Evolutionary conservation across 2,888 invertebrate species (phyloP).

Genomic region (Digitonthophagus gazella): DNA sequence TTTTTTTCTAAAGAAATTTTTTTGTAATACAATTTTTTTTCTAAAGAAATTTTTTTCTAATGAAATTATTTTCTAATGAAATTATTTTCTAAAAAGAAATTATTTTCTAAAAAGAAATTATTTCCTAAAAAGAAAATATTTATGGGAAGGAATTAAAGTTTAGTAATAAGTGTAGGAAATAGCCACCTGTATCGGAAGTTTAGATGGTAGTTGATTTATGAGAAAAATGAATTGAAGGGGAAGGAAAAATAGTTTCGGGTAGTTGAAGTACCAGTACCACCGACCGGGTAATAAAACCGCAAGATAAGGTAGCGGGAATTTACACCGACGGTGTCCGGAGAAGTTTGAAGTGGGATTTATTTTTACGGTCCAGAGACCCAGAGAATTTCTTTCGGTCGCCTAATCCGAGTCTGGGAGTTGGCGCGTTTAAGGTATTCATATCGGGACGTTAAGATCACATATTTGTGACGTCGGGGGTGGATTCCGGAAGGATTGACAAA

Average conservation of each 20-base stretch:
- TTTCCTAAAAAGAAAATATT: no score
- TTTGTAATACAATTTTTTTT: no score
- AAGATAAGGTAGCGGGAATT: background rate
- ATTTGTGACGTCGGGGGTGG: background rate
- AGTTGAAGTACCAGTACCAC: background rate
- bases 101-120: background rate
- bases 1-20: no score
- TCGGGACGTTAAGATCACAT: background rate
- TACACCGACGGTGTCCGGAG: background rate
- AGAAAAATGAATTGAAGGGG: background rate
- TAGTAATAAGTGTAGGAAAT: background rate
- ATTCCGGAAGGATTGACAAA: conserved; percentile 8
- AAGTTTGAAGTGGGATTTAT: background rate
- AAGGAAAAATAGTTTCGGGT: background rate
- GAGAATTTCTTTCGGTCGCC: background rate
- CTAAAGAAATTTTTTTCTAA: no score
- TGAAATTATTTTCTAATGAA: no score
- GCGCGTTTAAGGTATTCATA: background rate
- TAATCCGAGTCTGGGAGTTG: background rate
- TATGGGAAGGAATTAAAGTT: background rate
- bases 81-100: no score
- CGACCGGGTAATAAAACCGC: background rate
- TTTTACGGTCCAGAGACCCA: background rate
- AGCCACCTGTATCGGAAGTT: background rate
- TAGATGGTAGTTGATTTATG: background rate